Evolutionary conservation across 1,140 invertebrate species (phyloP).

Genomic region (Lanistes nyassanus): DNA sequence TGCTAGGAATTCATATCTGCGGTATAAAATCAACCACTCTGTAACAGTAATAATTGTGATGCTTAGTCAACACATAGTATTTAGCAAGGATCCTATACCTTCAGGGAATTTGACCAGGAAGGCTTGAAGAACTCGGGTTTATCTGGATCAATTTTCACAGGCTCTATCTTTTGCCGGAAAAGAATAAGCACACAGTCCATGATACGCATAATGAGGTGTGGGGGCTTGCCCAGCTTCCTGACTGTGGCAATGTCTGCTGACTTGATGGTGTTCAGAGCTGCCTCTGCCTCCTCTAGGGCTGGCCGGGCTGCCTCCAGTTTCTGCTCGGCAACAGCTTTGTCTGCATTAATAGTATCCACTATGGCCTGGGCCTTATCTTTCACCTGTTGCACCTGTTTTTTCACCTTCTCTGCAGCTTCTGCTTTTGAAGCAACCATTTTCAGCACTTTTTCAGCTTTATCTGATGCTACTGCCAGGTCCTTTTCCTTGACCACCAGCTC

Average conservation of each 20-base stretch:
- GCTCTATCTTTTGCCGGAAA: slow-evolving; percentile 87
- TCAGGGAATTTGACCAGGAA: slow-evolving; percentile 24
- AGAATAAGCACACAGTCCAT: slow-evolving; percentile 96
- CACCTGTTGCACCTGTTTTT: slow-evolving; percentile 92
- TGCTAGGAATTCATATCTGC: no score
- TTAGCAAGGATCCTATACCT: neutral
- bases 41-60: no score
- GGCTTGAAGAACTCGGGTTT: slow-evolving; percentile 59
- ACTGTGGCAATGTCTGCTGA: slow-evolving; percentile 91
- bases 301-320: slow-evolving; percentile 93
- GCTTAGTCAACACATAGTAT: no score
- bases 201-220: slow-evolving; percentile 96
- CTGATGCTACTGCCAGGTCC: slow-evolving; percentile 84
- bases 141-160: slow-evolving; percentile 81
- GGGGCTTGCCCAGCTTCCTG: slow-evolving; percentile 90
- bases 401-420: slow-evolving; percentile 92
- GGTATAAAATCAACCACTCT: no score
- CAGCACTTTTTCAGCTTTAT: slow-evolving; percentile 84
- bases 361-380: slow-evolving; percentile 87
- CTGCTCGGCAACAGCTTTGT: slow-evolving; percentile 89
- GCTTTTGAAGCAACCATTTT: slow-evolving; percentile 74
- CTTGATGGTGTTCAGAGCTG: slow-evolving; percentile 90
- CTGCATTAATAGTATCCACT: slow-evolving; percentile 86
- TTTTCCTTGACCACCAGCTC: slow-evolving; percentile 94
- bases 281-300: slow-evolving; percentile 91